phyloP scores from a whole-genome alignment of 2,113 vertebrate species.

The Lethenteron camtschaticum region DNA sequence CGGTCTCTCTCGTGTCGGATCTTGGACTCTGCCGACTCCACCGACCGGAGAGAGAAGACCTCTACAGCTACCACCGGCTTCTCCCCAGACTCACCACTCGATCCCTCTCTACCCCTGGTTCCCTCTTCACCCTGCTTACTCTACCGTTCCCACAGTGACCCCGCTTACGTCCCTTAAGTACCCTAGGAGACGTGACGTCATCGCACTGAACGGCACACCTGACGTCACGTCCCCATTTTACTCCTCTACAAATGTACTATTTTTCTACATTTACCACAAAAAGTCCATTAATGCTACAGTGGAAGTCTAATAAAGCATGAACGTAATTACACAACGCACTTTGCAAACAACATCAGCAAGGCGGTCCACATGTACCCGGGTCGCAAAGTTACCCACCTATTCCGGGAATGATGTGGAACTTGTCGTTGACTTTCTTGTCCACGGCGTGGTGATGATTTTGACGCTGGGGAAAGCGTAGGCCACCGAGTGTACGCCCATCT shows the following conservation, averaged over 20 bases:
- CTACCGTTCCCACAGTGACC: too few relatives aligned
- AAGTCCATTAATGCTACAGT: background rate
- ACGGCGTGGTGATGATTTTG: conserved; percentile 58
- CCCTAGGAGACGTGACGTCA: too few relatives aligned
- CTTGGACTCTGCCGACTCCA: too few relatives aligned
- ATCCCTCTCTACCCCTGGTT: too few relatives aligned
- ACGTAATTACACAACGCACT: background rate
- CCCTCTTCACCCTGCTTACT: too few relatives aligned
- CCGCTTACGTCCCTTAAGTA: too few relatives aligned
- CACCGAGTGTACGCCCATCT: conserved; percentile 67
- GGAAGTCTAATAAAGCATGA: background rate
- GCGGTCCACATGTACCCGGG: background rate
- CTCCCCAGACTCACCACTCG: too few relatives aligned
- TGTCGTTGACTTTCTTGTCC: conserved; percentile 56
- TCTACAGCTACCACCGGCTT: too few relatives aligned
- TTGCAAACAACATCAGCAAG: background rate
- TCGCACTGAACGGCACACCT: too few relatives aligned
- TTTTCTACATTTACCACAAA: background rate
- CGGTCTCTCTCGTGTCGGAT: too few relatives aligned
- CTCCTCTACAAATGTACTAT: background rate
- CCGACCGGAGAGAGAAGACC: too few relatives aligned
- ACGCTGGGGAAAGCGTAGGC: conserved; percentile 62
- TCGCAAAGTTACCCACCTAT: conserved; percentile 31
- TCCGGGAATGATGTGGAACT: conserved; percentile 68
- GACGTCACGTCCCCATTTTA: too few relatives aligned